Evolutionary conservation across 2,888 invertebrate species (phyloP), one percentile per base, ranked within the genome.

Genomic region (Oxyteleia sp.): DNA sequence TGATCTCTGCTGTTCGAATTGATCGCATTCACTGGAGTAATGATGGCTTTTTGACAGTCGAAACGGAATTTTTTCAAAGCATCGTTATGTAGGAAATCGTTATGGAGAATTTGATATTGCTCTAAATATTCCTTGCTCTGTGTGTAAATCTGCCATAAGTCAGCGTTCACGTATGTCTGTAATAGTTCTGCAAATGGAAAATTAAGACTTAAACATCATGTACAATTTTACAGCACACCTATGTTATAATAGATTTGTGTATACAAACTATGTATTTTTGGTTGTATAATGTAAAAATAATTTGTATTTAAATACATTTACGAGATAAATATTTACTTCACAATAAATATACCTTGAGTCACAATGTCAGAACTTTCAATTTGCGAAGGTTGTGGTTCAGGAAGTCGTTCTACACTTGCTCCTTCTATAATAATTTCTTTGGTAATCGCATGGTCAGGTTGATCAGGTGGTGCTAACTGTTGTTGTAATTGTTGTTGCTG

Each of bases 1-100:
- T 98, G 98, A 43, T 95, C 93, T 0, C 96, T 94, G 89, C 95
- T 97, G 0, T 96, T 95, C 1, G 96, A 96, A 3, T 98, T 97
- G 72, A 98, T 96, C 7, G 98, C 96, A 94, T 98, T 98, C 0
- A 98, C 95, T 2, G 98, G 97, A 59, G 96, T 96, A 91, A 97
- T 98, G 2, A 98, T 96, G 66, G 97, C 97, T 92, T 97, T 98
- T 92, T 97, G 96, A 85, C 96, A 97, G 85, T 97, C 96, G 93
- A 97, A 97, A 88, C 96, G 95, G 91, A 97, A 97, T 89, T 96
- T 96, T 92, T 98, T 98, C 84, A 95, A 93, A 49, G 93, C 93
- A 13, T 94, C 93, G 90, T 96, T 95, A 16, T 95, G 94, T 74
- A 95, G 89, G 47, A 97, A 94, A 0, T 95, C 94, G 75, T 95